Conservation (phyloP, 2,797 vertebrate species). For the Catostomus latipinnis region DNA sequence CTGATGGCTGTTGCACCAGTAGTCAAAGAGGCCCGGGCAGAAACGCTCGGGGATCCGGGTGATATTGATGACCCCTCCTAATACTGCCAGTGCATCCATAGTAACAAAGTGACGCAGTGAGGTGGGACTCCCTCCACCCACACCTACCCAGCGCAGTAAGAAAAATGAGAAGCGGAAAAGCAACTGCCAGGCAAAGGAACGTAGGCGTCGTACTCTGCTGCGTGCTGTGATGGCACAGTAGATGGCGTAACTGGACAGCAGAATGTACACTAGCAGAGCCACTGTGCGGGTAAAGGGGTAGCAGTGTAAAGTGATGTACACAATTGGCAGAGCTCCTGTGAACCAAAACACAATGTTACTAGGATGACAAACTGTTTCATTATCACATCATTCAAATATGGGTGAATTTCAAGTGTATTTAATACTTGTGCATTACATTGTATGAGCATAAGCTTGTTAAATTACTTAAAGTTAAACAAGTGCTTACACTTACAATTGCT, state of each 20-base stretch:
- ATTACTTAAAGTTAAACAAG: no score
- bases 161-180: constrained; percentile 91
- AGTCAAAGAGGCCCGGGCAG: constrained; percentile 91
- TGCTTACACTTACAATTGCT: no score
- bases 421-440: not conserved
- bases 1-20: constrained; percentile 96
- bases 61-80: constrained; percentile 92
- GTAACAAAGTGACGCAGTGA: constrained; percentile 88
- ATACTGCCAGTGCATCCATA: constrained; percentile 89
- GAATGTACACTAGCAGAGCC: constrained; percentile 85
- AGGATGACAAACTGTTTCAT: not conserved
- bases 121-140: constrained; percentile 87
- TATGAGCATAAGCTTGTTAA: not conserved
- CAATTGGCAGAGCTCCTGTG: constrained; percentile 90
- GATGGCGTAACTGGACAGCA: constrained; percentile 87
- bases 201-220: constrained; percentile 79
- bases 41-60: constrained; percentile 89
- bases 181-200: constrained; percentile 91
- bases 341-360: constrained; percentile 24
- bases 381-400: not conserved
- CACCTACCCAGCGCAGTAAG: constrained; percentile 84
- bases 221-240: constrained; percentile 89
- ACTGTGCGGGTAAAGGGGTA: constrained; percentile 84
- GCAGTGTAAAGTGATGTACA: constrained; percentile 91
- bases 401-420: not conserved